Evolutionary conservation across 2,797 vertebrate genomes (phyloP), one percentile per base, ranked within the genome.

Genomic region (Rhynchotus rufescens): DNA sequence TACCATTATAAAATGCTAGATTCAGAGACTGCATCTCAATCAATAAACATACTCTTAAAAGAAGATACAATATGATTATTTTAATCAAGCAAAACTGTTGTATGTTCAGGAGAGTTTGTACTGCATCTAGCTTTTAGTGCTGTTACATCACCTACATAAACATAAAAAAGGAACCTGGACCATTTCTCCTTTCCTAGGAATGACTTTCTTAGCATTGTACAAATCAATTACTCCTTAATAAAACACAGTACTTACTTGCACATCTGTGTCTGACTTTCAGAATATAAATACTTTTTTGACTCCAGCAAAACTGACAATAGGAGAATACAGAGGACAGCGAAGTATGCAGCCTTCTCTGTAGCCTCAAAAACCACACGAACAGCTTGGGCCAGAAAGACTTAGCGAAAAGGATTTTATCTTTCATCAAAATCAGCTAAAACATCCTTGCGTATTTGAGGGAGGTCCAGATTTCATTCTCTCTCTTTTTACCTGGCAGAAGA

Each of bases 31-130:
- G 42, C 30, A 32, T 86, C 89, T 84, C 87, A 86, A 71, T 32
- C 73, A 83, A 62, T 69, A 91, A 90, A 82, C 60, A 83, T 80
- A 77, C 84, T 85, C 84, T 81, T 89, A 71, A 82, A 34, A 47
- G 67, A 86, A 91, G 80, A 93, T 56, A 73, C 8, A 36, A 67
- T 36, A 71, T 34, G 40, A 30, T 92, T 59, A 60, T 57, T 76
- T 64, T 44, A 61, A 56, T 65, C 75, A 82, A 79, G 52, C 38
- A 22, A 44, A 69, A 73, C 80, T 93, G 86, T 76, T 93, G 68
- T 68, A 51, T 59, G 22, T 82, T 94, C 80, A 69, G 74, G 82
- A 47, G 38, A 79, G 34, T 52, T 72, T 60, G 59, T 67, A 74
- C 64, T 84, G 61, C 68, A 49, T 49, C n/a, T 77, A 21, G 61